These are phyloP conservation scores for Megaceryle maxima DNA, from an alignment of 2,113 vertebrate species.

Conservation along the genomic window DNA sequence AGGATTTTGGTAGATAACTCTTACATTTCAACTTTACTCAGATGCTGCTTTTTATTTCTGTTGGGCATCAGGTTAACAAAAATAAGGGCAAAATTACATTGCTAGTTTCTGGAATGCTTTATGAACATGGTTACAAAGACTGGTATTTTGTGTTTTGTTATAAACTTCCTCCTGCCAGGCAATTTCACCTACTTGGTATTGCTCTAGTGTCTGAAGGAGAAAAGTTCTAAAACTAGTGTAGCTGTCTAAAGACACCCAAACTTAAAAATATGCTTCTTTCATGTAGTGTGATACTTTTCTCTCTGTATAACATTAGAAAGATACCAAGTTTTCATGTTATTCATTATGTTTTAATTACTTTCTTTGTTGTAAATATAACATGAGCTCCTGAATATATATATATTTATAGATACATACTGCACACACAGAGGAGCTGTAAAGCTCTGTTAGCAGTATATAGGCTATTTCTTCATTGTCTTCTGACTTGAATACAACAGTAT, in stretches of 20 bases:
- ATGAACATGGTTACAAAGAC: background rate
- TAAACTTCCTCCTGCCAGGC: background rate
- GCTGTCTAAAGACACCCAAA: background rate
- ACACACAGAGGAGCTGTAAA: background rate
- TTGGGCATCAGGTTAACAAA: background rate
- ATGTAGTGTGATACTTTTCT: background rate
- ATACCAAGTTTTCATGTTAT: background rate
- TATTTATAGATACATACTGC: background rate
- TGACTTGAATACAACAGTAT: background rate
- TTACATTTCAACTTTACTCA: background rate
- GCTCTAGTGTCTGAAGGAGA: background rate
- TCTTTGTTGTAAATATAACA: background rate
- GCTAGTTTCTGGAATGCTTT: background rate
- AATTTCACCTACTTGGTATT: background rate
- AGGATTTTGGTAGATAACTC: background rate
- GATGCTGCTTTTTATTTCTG: background rate
- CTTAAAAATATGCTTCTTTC: background rate
- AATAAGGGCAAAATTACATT: background rate
- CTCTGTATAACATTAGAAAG: background rate
- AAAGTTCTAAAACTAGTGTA: background rate
- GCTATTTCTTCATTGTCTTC: background rate
- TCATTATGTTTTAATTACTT: background rate
- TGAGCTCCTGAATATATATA: background rate
- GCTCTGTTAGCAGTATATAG: background rate
- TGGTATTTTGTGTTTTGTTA: background rate